These are phyloP conservation scores for Drosophila kohkoa DNA, from an alignment of 1,140 invertebrate species.

Conservation along the genomic window DNA sequence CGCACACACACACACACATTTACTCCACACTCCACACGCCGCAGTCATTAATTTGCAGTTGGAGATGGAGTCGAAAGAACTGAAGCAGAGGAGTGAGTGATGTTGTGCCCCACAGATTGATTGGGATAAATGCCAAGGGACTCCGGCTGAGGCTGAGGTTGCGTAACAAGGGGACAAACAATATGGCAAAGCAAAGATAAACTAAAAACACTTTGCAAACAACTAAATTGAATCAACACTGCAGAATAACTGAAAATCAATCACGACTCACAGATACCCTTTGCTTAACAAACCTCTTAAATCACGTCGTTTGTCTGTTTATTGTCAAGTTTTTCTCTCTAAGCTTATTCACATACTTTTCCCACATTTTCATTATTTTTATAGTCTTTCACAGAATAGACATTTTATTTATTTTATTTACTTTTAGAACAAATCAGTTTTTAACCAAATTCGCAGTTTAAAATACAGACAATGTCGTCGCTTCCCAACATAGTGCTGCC, in stretches of 20 bases:
- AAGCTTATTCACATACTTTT: not conserved
- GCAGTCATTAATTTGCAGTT: slow-evolving; percentile 65
- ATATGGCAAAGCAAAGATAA: slow-evolving; percentile 11
- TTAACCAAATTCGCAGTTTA: slow-evolving; percentile 13
- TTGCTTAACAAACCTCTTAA: not conserved
- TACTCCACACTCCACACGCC: slow-evolving; percentile 19
- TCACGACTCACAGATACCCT: not conserved
- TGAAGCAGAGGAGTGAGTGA: not conserved
- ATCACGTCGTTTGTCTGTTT: not conserved
- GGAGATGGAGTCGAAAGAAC: slow-evolving; percentile 12
- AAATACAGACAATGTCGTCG: slow-evolving; percentile 10
- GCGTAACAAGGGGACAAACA: slow-evolving; percentile 2
- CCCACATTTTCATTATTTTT: not conserved
- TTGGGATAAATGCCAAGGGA: slow-evolving; percentile 21
- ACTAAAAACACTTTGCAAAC: slow-evolving; percentile 24
- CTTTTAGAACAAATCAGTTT: not conserved
- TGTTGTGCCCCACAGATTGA: slow-evolving; percentile 11
- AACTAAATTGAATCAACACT: slow-evolving; percentile 10
- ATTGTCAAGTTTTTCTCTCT: not conserved
- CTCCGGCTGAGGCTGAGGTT: not conserved
- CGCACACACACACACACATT: not conserved
- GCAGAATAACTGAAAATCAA: not conserved
- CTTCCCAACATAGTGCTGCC: not conserved
- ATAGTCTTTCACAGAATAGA: not conserved
- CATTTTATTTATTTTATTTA: not conserved